These are phyloP conservation scores for Morelia viridis DNA, from an alignment of 2,797 vertebrate species.

Conservation along the genomic window DNA sequence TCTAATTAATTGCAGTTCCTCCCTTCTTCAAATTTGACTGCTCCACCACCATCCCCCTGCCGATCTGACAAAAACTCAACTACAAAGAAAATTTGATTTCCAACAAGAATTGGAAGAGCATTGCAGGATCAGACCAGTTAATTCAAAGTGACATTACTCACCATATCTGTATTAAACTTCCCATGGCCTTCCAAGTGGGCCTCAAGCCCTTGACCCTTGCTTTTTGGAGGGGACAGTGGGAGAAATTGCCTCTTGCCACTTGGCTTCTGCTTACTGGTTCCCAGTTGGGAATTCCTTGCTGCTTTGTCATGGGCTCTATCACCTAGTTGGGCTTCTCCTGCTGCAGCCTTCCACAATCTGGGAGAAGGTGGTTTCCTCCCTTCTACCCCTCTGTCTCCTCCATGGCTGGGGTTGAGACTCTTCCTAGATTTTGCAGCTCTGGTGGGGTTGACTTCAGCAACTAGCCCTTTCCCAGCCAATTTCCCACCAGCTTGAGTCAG, in stretches of 20 bases:
- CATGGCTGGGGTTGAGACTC: not conserved
- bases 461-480: no score
- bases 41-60: not conserved
- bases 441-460: not conserved
- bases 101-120: not conserved
- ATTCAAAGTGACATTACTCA: constrained; percentile 34
- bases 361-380: not conserved
- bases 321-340: fast-evolving
- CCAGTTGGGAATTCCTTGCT: not conserved
- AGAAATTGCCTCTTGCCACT: not conserved
- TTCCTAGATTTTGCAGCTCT: not conserved
- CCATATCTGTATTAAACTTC: constrained; percentile 67
- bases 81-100: not conserved
- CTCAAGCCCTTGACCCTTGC: constrained; percentile 56
- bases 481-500: not conserved
- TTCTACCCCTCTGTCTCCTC: not conserved
- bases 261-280: not conserved
- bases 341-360: fast-evolving
- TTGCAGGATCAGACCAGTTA: not conserved
- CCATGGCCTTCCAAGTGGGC: constrained; percentile 47
- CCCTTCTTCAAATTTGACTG: not conserved
- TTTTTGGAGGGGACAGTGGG: not conserved
- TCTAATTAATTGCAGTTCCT: not conserved
- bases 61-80: not conserved
- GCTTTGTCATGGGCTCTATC: not conserved